phyloP scores from a whole-genome alignment of 1,140 invertebrate species.

The Meloidogyne exigua region DNA sequence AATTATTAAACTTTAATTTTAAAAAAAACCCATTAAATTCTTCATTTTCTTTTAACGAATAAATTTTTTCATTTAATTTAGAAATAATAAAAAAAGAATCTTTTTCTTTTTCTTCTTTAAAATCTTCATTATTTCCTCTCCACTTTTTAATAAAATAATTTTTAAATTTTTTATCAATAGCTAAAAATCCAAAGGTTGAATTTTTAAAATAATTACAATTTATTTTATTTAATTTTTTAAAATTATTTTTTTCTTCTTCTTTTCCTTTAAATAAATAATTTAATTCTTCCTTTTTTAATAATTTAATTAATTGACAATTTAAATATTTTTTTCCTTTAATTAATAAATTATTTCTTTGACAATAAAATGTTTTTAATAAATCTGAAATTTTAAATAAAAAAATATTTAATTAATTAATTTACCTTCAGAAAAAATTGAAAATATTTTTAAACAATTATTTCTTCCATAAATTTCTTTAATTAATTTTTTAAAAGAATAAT shows the following conservation, averaged over 20 bases:
- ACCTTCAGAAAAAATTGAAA: neutral
- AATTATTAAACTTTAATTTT: too few species aligned
- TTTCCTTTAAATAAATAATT: neutral
- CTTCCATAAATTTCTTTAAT: neutral
- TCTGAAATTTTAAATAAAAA: too few species aligned
- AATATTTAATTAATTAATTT: neutral
- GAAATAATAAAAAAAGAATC: constrained; percentile 10
- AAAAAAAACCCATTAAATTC: neutral
- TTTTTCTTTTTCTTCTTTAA: neutral
- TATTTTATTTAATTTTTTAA: neutral
- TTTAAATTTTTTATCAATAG: constrained; percentile 15
- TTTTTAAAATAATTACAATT: constrained; percentile 18
- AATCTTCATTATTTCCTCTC: neutral
- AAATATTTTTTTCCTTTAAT: neutral
- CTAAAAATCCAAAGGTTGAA: constrained; percentile 14
- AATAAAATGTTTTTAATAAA: neutral
- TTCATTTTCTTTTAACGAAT: neutral
- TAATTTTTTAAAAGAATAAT: neutral
- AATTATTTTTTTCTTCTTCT: neutral
- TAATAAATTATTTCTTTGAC: neutral
- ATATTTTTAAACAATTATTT: neutral
- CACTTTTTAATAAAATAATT: constrained; percentile 20
- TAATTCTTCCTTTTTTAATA: neutral
- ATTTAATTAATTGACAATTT: constrained; percentile 2
- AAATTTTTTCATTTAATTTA: constrained; percentile 13